Evolutionary conservation across 2,113 vertebrate species (phyloP).

Genomic region (Hippocampus zosterae): DNA sequence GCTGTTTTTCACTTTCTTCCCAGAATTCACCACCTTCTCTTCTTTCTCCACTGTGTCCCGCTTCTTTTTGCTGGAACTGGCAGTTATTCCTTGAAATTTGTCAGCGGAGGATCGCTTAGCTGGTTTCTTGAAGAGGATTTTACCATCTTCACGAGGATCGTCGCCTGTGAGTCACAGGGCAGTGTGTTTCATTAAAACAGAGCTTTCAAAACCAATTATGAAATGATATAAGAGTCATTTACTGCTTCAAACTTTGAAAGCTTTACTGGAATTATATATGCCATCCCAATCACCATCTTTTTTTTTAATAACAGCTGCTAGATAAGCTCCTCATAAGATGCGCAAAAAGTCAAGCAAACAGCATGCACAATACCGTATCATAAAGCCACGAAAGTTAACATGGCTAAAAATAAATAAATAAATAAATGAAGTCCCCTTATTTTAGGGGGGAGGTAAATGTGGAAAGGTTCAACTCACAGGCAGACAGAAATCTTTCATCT

Average conservation of each 20-base stretch:
- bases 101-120: slow-evolving; percentile 83
- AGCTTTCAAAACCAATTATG: not conserved
- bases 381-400: no score
- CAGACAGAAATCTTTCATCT: no score
- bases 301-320: not conserved
- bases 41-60: slow-evolving; percentile 57
- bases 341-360: not conserved
- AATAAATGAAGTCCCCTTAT: no score
- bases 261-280: not conserved
- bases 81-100: slow-evolving; percentile 82
- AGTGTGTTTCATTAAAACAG: not conserved
- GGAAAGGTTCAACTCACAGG: no score
- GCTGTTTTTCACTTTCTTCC: slow-evolving; percentile 86
- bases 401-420: no score
- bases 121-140: slow-evolving; percentile 92
- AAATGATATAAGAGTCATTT: not conserved
- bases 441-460: no score
- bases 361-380: not conserved
- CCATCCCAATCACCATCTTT: not conserved
- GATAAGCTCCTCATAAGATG: not conserved
- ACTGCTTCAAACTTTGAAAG: not conserved
- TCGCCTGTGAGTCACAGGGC: slow-evolving; percentile 65
- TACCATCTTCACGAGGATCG: slow-evolving; percentile 78
- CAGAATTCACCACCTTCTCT: slow-evolving; percentile 64
- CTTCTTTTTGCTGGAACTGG: slow-evolving; percentile 89